Evolutionary conservation across 2,113 vertebrate species (phyloP), one percentile per base, ranked within the genome.

Genomic region (Calyptommatus sinebrachiatus): DNA sequence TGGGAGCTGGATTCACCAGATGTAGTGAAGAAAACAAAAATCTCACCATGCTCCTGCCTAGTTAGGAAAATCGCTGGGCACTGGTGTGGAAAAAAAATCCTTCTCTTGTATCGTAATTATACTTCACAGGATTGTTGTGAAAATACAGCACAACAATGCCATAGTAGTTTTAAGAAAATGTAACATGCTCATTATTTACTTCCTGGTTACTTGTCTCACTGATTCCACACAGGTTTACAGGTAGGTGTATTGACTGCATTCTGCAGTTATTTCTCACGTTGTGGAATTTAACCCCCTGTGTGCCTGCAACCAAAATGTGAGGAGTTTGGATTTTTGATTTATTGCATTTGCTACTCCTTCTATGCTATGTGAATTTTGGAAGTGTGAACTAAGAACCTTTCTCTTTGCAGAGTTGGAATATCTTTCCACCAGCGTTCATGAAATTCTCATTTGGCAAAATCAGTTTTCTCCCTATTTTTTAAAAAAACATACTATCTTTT

Each of bases 401-500:
- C 11, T 45, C 48, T 65, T 28, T 22, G 5, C n/a, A 28, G 41
- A 18, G 1, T 22, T 8, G 16, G 3, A 9, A 67, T 57, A 57
- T 20, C 9, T 46, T 75, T 65, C n/a, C 45, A 29, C 71, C 7
- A 24, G 11, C 60, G 48, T 72, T 24, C 29, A 8, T 16, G 24
- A 18, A 78, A 70, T 60, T 41, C n/a, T 61, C 24, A 61, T 71
- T 61, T 71, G 35, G 20, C 61, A 29, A 4, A 24, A 41, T 22
- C 20, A 11, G 28, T 63, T 11, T 6, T 20, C 14, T 41, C 26
- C 62, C 62, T 14, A 8, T 41, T 41, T 75, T 22, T 62, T 1
- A 8, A 41, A 70, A 45, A 70, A 22, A 72, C 73, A 82, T 0
- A 69, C 79, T 70, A 78, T 80, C 68, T 71, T 21, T 29, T 41